Evolutionary conservation across 2,888 invertebrate genomes (phyloP).

Genomic region (Hydraecia micacea): DNA sequence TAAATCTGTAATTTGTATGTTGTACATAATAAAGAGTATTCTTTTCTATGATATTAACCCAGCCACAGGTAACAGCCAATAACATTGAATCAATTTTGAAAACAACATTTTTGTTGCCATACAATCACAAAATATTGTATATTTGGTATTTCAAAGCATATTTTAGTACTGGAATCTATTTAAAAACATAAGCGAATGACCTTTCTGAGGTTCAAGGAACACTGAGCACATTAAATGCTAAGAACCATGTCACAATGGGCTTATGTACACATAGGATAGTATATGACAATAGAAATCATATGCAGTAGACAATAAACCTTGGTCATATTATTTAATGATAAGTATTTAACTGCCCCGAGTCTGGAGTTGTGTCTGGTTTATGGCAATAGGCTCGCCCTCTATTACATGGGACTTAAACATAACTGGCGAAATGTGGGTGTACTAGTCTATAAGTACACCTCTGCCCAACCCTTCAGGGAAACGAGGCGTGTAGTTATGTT

Average conservation of each 20-base stretch:
- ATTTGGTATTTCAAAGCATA: neutral
- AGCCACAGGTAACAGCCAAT: neutral
- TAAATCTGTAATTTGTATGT: neutral
- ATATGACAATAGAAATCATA: neutral
- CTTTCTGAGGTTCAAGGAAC: slow-evolving; percentile 46
- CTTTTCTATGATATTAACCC: neutral
- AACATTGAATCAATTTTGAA: too few species aligned
- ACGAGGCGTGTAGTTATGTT: neutral
- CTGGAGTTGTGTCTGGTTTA: neutral
- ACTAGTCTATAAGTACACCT: neutral
- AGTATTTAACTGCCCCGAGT: neutral
- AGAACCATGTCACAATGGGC: slow-evolving; percentile 1
- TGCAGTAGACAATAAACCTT: neutral
- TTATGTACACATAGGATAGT: neutral
- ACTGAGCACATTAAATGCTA: slow-evolving; percentile 10
- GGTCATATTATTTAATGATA: neutral
- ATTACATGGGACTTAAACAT: neutral
- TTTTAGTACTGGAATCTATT: neutral
- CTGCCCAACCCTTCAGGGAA: neutral
- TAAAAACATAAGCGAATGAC: slow-evolving; percentile 18
- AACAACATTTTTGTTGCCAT: neutral
- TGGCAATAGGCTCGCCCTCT: neutral
- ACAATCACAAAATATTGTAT: neutral
- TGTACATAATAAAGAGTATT: neutral
- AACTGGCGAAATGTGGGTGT: neutral